Evolutionary conservation across 2,888 invertebrate genomes (phyloP).

Genomic region (Ramazzottius varieornatus): DNA sequence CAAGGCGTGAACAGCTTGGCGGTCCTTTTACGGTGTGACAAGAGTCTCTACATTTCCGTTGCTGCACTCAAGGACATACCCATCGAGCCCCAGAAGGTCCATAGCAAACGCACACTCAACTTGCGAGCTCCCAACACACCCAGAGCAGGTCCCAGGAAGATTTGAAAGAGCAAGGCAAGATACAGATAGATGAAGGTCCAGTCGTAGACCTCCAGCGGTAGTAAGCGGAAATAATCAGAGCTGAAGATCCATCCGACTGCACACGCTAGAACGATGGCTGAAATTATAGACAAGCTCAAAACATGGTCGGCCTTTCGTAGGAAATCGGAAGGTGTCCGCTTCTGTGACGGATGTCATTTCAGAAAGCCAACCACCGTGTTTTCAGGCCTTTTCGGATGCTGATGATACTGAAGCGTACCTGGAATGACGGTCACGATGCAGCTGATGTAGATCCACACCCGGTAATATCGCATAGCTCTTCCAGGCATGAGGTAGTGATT

Average conservation of each 20-base stretch:
- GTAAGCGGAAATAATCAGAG: background rate
- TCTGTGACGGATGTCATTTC: no score
- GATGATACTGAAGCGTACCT: no score
- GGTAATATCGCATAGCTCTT: slow-evolving; percentile 23
- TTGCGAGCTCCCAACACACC: background rate
- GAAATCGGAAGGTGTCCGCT: no score
- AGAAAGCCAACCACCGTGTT: no score
- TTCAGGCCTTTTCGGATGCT: no score
- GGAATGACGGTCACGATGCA: slow-evolving; percentile 35
- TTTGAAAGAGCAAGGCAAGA: background rate
- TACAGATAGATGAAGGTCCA: background rate
- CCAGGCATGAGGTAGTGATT: slow-evolving; percentile 13
- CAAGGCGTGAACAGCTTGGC: background rate
- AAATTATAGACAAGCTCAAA: no score
- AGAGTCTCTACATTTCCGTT: background rate
- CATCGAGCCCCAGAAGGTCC: background rate
- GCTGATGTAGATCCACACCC: slow-evolving; percentile 74
- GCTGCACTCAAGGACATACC: background rate
- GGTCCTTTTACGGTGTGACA: background rate
- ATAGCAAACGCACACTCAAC: background rate
- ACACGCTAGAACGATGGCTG: background rate
- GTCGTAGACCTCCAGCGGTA: background rate
- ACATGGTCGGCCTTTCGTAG: no score
- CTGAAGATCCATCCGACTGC: background rate
- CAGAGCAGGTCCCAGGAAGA: background rate